Evolutionary conservation across 2,888 invertebrate genomes (phyloP).

Genomic region (Scaptomyza cyrtandrae): DNA sequence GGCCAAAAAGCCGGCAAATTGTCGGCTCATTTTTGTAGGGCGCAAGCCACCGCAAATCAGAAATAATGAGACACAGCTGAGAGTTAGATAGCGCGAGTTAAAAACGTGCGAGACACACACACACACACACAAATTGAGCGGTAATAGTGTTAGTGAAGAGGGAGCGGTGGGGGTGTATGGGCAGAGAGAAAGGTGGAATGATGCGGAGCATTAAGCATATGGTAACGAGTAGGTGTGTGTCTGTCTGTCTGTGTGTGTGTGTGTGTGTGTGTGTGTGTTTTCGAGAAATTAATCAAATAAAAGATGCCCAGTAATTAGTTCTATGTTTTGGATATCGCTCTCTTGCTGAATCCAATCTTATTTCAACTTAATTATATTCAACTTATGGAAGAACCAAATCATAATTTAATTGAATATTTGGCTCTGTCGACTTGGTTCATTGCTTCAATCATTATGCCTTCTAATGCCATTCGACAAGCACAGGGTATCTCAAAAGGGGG

Average conservation of each 20-base stretch:
- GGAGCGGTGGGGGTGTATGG: too few relatives aligned
- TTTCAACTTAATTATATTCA: too few relatives aligned
- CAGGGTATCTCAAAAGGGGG: too few relatives aligned
- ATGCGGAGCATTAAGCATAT: not conserved
- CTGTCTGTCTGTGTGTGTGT: too few relatives aligned
- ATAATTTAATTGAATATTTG: too few relatives aligned
- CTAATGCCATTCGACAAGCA: too few relatives aligned
- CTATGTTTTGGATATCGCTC: too few relatives aligned
- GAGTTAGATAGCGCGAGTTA: slow-evolving; percentile 35
- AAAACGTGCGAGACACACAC: not conserved
- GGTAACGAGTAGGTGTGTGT: not conserved
- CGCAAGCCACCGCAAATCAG: slow-evolving; percentile 64
- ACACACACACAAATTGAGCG: not conserved
- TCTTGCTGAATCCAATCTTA: too few relatives aligned
- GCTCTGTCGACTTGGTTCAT: too few relatives aligned
- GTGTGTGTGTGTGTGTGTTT: too few relatives aligned
- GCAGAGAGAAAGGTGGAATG: not conserved
- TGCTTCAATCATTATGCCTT: too few relatives aligned
- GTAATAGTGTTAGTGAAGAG: not conserved
- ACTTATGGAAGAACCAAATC: too few relatives aligned
- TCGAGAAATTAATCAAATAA: not conserved
- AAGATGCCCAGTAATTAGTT: not conserved
- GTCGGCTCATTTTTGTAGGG: slow-evolving; percentile 32
- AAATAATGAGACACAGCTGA: slow-evolving; percentile 76
- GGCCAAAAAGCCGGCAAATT: slow-evolving; percentile 57